Conservation (phyloP, 2,888 invertebrate genomes). For the Leucoma salicis region DNA sequence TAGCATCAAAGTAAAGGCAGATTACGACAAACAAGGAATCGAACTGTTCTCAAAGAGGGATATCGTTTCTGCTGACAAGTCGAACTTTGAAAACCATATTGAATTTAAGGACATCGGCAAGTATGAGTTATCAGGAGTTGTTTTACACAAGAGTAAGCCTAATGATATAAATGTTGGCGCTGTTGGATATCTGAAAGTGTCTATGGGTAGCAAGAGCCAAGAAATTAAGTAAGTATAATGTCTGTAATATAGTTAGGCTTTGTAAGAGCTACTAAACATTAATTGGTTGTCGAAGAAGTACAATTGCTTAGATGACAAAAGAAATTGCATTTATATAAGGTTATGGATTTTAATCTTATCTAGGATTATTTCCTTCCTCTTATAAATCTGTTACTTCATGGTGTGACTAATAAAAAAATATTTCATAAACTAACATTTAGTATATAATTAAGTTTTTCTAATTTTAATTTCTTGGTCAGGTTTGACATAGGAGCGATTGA, state of each 20-base stretch:
- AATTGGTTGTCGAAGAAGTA: too few relatives aligned
- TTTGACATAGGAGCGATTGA: conserved; percentile 72
- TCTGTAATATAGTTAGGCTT: too few relatives aligned
- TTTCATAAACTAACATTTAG: too few relatives aligned
- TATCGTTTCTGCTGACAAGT: conserved; percentile 79
- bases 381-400: too few relatives aligned
- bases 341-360: too few relatives aligned
- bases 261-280: too few relatives aligned
- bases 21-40: conserved; percentile 53
- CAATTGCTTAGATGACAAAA: too few relatives aligned
- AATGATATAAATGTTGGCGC: conserved; percentile 82
- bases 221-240: conserved; percentile 83
- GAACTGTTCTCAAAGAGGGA: conserved; percentile 82
- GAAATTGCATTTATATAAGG: too few relatives aligned
- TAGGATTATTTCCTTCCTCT: too few relatives aligned
- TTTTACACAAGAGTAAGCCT: conserved; percentile 78
- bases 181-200: conserved; percentile 77
- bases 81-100: conserved; percentile 83
- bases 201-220: conserved; percentile 73
- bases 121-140: conserved; percentile 83
- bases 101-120: conserved; percentile 83
- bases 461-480: conserved; percentile 35
- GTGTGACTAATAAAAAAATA: too few relatives aligned
- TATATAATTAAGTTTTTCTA: neutral
- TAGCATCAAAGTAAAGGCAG: conserved; percentile 54